Percentiles rank a stretch among this genome's conserved stretches.
Conservation (phyloP, 2,113 vertebrate genomes). For the Taurulus bubalis region DNA sequence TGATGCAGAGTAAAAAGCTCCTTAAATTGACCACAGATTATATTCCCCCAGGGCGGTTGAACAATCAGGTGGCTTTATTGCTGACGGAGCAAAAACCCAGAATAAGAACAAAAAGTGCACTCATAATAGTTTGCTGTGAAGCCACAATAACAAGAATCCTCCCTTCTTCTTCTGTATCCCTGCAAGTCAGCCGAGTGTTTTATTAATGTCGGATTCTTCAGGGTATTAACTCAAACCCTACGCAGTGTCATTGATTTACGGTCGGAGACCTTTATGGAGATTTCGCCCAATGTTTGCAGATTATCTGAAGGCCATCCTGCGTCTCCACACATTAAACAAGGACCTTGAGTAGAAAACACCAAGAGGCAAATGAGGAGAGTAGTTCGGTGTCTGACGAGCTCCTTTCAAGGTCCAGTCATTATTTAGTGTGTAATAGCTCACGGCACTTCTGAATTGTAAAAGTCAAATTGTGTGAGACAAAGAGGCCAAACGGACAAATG, state of each 20-base stretch:
- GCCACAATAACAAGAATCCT: background rate
- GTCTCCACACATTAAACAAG: background rate
- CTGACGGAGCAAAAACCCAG: background rate
- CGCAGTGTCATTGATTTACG: conserved; percentile 31
- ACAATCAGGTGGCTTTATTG: background rate
- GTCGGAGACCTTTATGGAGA: conserved; percentile 11
- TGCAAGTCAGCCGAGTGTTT: background rate
- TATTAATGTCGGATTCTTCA: conserved; percentile 6
- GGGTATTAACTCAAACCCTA: background rate
- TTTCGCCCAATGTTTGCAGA: background rate
- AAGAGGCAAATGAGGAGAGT: conserved; percentile 5
- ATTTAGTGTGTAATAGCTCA: too few relatives aligned
- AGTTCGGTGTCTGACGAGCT: background rate
- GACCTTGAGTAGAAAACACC: conserved; percentile 33
- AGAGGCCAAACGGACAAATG: too few relatives aligned
- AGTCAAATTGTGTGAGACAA: background rate
- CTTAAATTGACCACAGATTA: background rate
- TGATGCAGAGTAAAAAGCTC: background rate
- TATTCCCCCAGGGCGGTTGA: background rate
- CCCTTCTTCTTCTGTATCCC: background rate
- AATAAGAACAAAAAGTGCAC: background rate
- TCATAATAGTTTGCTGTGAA: background rate
- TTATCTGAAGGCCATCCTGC: background rate
- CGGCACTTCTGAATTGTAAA: too few relatives aligned
- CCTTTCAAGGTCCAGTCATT: conserved; percentile 10